Base-by-base conservation (phyloP, 2,888 invertebrate genomes). In the Eristalis intricaria region DNA sequence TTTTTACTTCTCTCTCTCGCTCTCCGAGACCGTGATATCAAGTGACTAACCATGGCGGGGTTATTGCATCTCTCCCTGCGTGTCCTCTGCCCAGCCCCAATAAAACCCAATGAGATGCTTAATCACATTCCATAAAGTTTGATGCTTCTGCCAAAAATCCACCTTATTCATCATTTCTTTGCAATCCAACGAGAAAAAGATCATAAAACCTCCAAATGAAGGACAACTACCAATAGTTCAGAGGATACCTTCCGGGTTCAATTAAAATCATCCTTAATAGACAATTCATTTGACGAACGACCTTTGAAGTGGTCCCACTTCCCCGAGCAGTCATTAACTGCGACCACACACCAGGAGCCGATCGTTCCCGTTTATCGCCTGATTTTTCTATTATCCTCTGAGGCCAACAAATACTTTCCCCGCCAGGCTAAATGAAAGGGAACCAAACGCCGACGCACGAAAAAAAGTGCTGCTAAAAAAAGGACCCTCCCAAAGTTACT, bases 401-500 rank as follows among this genome's bases (percentile, higher is more conserved):
- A 77, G 40, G 73, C 74, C 35, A 40, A 50, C 60, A 78, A 85
- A 71, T 65, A 77, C 19, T 50, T 50, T 26, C 15, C 40, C 40
- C 50, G 56, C 58, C 63, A 32, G 13, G n/a, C n/a, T n/a, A n/a
- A 26, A 3, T 32, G 32, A 32, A 32, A 32, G n/a, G 64, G 29
- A 50, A 69, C 23, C 38, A 66, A 70, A 43, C n/a, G 23, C n/a
- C 26, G 3, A 68, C 65, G 66, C 4, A 60, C 65, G 43, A 64
- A 63, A n/a, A 22, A 13, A 32, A 65, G n/a, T n/a, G n/a, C 56
- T 29, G 61, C 8, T 7, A 10, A 32, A 75, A 32, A 29, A n/a
- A 43, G 38, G 71, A 73, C 69, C 68, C 73, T 73, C 50, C 64
- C 56, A 87, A 84, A 87, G 79, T 87, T 84, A 79, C 87, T 79